Conservation (phyloP, 2,113 vertebrate genomes). For the Eira barbara region DNA sequence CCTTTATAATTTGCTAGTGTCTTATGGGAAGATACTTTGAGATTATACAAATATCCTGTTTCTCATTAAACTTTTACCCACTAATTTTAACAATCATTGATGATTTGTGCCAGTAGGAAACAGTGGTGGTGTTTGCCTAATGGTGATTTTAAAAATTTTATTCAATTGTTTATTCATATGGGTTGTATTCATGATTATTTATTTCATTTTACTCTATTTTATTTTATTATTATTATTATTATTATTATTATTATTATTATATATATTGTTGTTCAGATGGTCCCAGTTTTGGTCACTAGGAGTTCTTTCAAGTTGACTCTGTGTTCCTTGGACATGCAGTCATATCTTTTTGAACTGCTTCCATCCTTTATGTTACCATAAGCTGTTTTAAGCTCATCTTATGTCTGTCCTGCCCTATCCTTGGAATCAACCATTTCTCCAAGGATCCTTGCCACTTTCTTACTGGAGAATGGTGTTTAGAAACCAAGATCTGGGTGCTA, state of each 20-base stretch:
- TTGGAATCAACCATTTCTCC: not conserved
- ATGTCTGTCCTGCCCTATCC: not conserved
- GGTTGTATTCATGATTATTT: not conserved
- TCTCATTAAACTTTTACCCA: not conserved
- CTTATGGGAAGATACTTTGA: not conserved
- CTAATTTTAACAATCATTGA: not conserved
- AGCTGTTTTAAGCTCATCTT: not conserved
- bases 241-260: not conserved
- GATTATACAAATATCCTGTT: not conserved
- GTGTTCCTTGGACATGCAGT: not conserved
- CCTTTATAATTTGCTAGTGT: not conserved
- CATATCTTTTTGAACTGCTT: not conserved
- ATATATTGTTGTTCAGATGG: not conserved
- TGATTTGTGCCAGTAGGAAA: not conserved
- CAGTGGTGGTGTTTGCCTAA: not conserved
- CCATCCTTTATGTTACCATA: not conserved
- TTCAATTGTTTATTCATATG: not conserved
- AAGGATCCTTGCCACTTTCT: not conserved
- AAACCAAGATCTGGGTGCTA: conserved; percentile 27
- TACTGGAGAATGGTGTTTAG: conserved; percentile 16
- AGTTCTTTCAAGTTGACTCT: not conserved
- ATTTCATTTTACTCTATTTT: not conserved
- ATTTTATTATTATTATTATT: not conserved
- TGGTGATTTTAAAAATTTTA: not conserved
- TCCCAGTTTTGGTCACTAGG: not conserved